These are phyloP conservation scores for Anagrus nilaparvatae DNA, from an alignment of 1,140 invertebrate genomes.

Conservation along the genomic window DNA sequence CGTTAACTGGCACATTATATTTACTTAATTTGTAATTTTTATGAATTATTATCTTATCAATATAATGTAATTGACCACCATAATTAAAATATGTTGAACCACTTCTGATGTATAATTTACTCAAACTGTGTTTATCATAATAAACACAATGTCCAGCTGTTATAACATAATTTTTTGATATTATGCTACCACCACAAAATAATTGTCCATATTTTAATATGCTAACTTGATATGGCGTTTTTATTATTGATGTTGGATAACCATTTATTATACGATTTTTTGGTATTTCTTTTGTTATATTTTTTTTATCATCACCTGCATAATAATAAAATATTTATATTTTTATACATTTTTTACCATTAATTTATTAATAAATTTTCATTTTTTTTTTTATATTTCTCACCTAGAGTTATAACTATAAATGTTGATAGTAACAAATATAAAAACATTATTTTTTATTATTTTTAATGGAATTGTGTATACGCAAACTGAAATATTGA, in stretches of 20 bases:
- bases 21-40: neutral
- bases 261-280: constrained; percentile 45
- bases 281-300: no score
- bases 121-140: neutral
- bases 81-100: neutral
- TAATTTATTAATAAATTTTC: no score
- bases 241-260: constrained; percentile 34
- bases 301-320: no score
- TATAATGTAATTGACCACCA: neutral
- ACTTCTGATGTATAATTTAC: neutral
- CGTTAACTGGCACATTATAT: constrained; percentile 36
- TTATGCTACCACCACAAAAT: constrained; percentile 46
- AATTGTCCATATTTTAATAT: constrained; percentile 45
- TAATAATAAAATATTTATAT: no score
- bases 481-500: no score
- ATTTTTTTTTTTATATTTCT: no score
- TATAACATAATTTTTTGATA: constrained; percentile 43
- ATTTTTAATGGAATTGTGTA: no score
- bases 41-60: neutral
- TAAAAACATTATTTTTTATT: no score
- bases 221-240: constrained; percentile 46
- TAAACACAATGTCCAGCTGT: constrained; percentile 39
- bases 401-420: no score
- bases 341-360: no score
- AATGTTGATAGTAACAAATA: no score